Conservation (phyloP, 2,113 vertebrate genomes). For the Benitochromis conjunctus region DNA sequence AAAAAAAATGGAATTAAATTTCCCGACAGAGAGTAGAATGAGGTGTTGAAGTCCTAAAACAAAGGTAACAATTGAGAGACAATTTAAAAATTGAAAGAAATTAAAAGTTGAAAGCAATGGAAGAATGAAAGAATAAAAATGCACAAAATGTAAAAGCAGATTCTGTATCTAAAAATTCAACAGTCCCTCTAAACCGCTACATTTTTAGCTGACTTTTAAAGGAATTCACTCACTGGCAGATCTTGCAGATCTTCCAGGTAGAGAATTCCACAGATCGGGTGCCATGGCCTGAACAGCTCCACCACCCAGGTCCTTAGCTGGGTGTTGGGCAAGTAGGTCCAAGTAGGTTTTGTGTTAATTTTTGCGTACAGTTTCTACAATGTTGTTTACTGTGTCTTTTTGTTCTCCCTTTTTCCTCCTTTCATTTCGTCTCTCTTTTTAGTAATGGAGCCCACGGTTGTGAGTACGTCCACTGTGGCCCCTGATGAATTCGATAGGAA, state of each 20-base stretch:
- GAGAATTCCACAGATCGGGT: not conserved
- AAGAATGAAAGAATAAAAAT: not conserved
- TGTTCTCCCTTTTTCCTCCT: not conserved
- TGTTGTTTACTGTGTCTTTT: not conserved
- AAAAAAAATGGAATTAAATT: conserved; percentile 1
- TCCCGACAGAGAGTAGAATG: not conserved
- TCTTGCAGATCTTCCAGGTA: not conserved
- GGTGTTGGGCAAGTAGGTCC: not conserved
- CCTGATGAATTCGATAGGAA: conserved; percentile 82
- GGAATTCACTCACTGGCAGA: not conserved
- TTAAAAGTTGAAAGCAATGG: not conserved
- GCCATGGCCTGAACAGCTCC: not conserved
- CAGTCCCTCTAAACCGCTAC: not conserved
- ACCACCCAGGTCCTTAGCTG: not conserved
- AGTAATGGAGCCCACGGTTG: conserved; percentile 81
- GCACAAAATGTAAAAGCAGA: not conserved
- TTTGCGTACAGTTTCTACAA: not conserved
- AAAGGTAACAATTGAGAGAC: not conserved
- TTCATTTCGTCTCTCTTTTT: not conserved
- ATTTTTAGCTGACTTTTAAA: not conserved
- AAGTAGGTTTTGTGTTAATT: not conserved
- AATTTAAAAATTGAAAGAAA: not conserved
- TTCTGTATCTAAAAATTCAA: not conserved
- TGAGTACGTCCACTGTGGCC: conserved; percentile 80
- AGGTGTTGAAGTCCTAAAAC: not conserved